Evolutionary conservation across 2,113 vertebrate genomes (phyloP), one percentile per base, ranked within the genome.

Genomic region (Pseudorhombus dupliciocellatus): DNA sequence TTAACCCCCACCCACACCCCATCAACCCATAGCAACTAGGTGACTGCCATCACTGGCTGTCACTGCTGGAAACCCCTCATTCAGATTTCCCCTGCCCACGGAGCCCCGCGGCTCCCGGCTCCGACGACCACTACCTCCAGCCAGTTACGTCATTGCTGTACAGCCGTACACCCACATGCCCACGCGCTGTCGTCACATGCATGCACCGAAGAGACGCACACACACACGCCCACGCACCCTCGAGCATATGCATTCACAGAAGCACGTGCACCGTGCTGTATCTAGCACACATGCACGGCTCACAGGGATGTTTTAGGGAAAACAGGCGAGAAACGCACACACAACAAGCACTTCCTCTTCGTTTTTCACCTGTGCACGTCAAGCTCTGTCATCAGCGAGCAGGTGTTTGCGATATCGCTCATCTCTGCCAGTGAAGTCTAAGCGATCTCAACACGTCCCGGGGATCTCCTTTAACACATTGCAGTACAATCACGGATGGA

Each of bases 121-220:
- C 61, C 25, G 54, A 2, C 55, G 16, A 67, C 77, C 79, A 21
- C 58, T 24, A 54, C 69, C 56, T 56, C 58, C 68, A 81, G 70
- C 46, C 18, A 51, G 73, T 88, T 87, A 87, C 84, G 84, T 90
- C 82, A 91, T 62, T 6, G 44, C 56, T 55, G n/a, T n/a, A 76
- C 87, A 86, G 81, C 85, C 87, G 82, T 73, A 84, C 77, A 60
- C 68, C 75, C 74, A 75, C 83, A 71, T 64, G 58, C 48, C 77
- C 30, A n/a, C 65, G 60, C 73, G 62, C 51, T 69, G 77, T 82
- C 66, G 81, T 77, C 69, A 67, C 37, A 40, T 42, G 10, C 44
- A n/a, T 52, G 40, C 58, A 14, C 34, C 42, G 5, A 51, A 48
- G 34, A 54, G 34, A 54, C 63, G 40, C 71, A 31, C 62, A 28